Conservation (phyloP, 37 sponge, comb jelly and placozoan species). For the Diacarnus erythraeanus region DNA sequence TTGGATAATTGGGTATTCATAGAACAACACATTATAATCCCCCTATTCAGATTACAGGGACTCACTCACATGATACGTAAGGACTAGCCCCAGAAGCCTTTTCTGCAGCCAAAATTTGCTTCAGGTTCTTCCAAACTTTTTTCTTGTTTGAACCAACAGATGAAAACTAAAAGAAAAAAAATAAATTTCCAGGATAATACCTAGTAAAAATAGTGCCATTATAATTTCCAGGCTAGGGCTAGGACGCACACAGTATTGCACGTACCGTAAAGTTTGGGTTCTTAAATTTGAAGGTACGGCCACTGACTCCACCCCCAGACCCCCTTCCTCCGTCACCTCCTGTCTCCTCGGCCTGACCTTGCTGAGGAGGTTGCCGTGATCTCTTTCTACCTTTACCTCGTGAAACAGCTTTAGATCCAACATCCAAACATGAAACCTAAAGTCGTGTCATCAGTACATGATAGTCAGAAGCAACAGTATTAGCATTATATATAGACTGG, state of each 20-base stretch:
- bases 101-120: constrained; percentile 70
- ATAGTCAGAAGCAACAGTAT: too few relatives aligned
- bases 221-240: too few relatives aligned
- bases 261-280: constrained; percentile 2
- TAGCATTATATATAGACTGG: too few relatives aligned
- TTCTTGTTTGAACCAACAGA: constrained; percentile 47
- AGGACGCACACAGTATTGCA: too few relatives aligned
- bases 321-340: background rate
- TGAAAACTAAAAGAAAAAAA: constrained; percentile 25
- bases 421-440: background rate
- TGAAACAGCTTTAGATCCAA: background rate
- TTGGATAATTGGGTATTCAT: background rate
- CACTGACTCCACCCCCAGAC: background rate
- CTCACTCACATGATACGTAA: constrained; percentile 54
- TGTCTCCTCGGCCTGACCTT: background rate
- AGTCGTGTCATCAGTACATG: too few relatives aligned
- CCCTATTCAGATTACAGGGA: background rate
- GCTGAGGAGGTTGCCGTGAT: background rate
- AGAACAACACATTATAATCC: background rate
- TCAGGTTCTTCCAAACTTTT: constrained; percentile 74
- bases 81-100: constrained; percentile 24
- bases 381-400: background rate
- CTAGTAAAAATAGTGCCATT: background rate
- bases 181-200: background rate
- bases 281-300: background rate